Evolutionary conservation across 2,888 invertebrate genomes (phyloP), one percentile per base, ranked within the genome.

Genomic region (Ctena decussata): DNA sequence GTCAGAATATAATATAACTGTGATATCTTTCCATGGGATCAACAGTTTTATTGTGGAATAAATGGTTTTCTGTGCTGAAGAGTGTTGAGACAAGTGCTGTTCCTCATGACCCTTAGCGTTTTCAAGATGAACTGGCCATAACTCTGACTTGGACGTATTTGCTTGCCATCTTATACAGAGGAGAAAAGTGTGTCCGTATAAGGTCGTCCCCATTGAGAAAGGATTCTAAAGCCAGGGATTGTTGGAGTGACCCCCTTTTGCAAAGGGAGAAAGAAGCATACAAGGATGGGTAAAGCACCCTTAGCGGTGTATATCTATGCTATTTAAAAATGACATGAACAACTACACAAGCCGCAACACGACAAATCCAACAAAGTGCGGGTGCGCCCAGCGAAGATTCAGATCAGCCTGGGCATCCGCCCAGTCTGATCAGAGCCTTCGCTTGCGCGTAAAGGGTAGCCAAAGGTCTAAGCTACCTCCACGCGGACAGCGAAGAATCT

Each of bases 1-100:
- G 65, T 65, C 65, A 32, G 21, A 6, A 35, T 1, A 35, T 35
- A 12, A 18, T 2, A 32, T 35, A n/a, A 65, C 65, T 65, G 65
- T 65, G 65, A 65, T 65, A 65, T 65, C 32, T 35, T 65, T 21
- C 24, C 27, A 35, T 65, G 65, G 65, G 65, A 65, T 65, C 65
- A 65, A 65, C 65, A 65, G 1, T 11, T 8, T 65, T 1, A 3
- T 24, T 65, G 30, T 30, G 18, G 30, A 12, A 8, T 27, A 30
- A 12, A 15, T 41, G 46, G 21, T 46, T n/a, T n/a, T n/a, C n/a
- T 41, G 41, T 24, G 57, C 21, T 57, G 57, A 57, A 21, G 6
- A 24, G n/a, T 49, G n/a, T 5, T 21, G 3, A 49, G n/a, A 5
- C n/a, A 5, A 49, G n/a, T 12, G n/a, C 5, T 11, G 49, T 49